Percentiles rank a stretch among this genome's conserved stretches.
phyloP scores from a whole-genome alignment of 1,140 invertebrate genomes.

The Hyphantria cunea region DNA sequence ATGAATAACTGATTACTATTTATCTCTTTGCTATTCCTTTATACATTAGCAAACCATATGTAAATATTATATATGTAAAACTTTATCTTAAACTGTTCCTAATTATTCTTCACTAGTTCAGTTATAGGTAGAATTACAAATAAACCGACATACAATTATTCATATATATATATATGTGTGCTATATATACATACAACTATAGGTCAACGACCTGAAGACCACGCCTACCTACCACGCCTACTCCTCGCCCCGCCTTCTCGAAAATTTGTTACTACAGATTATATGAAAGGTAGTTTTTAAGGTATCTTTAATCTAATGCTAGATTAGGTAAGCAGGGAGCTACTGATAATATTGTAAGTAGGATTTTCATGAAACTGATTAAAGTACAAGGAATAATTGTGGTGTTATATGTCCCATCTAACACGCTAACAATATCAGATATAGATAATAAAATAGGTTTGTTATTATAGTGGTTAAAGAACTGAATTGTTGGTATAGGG shows the following conservation, averaged over 20 bases:
- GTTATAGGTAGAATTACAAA: slow-evolving; percentile 68
- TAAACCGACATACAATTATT: slow-evolving; percentile 37
- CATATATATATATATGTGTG: slow-evolving; percentile 14
- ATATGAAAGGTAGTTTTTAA: background rate
- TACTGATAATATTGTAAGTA: background rate
- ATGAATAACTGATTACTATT: too few species aligned
- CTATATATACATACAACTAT: slow-evolving; percentile 25
- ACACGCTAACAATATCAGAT: too few species aligned
- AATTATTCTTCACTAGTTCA: background rate
- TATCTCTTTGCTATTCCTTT: too few species aligned
- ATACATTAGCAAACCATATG: too few species aligned
- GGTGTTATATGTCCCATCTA: too few species aligned
- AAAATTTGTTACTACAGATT: slow-evolving; percentile 26
- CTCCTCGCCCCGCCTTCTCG: slow-evolving; percentile 49
- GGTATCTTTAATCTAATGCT: slow-evolving; percentile 1
- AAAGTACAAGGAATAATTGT: too few species aligned
- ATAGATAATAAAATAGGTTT: too few species aligned
- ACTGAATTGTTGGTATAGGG: too few species aligned
- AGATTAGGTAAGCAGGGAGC: background rate
- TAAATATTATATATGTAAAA: too few species aligned
- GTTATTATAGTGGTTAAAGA: too few species aligned
- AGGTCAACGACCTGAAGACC: slow-evolving; percentile 57
- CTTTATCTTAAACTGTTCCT: too few species aligned
- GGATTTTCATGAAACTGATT: too few species aligned
- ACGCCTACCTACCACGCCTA: slow-evolving; percentile 61